Evolutionary conservation across 2,113 vertebrate genomes (phyloP).

Genomic region (Pogonocichla stellata): DNA sequence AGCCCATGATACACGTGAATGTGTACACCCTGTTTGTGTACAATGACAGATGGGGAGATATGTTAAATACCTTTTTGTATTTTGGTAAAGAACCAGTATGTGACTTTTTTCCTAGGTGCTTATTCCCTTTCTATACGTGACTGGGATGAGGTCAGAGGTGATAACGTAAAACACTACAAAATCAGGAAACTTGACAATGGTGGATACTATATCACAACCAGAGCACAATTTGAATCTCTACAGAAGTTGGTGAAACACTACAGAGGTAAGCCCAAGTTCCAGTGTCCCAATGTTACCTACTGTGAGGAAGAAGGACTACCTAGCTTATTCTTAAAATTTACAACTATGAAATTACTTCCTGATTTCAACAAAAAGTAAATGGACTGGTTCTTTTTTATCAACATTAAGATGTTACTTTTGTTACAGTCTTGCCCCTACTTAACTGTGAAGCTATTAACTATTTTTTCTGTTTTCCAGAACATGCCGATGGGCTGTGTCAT

Average conservation of each 20-base stretch:
- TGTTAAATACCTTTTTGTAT: neutral
- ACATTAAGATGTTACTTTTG: neutral
- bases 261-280: constrained; percentile 80
- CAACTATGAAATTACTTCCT: neutral
- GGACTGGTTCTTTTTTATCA: neutral
- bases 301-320: neutral
- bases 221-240: constrained; percentile 94
- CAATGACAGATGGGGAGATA: neutral
- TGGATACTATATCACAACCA: constrained; percentile 97
- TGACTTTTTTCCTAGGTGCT: constrained; percentile 79
- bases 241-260: constrained; percentile 98
- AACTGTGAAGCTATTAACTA: neutral
- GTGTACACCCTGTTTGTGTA: neutral
- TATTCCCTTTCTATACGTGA: constrained; percentile 97
- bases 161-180: constrained; percentile 99
- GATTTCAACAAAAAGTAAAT: neutral
- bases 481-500: constrained; percentile 96
- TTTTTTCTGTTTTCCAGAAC: constrained; percentile 79
- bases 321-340: neutral
- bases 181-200: constrained; percentile 98
- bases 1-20: accelerated
- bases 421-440: neutral
- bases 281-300: neutral
- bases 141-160: constrained; percentile 94
- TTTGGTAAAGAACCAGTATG: neutral